Evolutionary conservation across 2,888 invertebrate species (phyloP), one percentile per base, ranked within the genome.

Genomic region (Blastobasis lacticolella): DNA sequence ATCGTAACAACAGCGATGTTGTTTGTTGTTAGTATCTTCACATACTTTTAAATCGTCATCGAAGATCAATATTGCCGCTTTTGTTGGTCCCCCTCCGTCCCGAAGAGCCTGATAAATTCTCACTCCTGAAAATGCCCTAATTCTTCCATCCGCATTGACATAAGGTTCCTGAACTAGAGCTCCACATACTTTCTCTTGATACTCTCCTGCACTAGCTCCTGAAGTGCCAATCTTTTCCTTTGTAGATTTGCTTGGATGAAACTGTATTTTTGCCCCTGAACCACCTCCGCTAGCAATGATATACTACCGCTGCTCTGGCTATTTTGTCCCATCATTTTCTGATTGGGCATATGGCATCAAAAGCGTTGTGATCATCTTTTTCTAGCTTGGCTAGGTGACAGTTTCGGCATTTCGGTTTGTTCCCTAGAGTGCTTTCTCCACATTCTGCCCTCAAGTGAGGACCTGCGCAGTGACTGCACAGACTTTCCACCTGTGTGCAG

Each of bases 121-220:
- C 1, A 5, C 49, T 49, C 7, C 9, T 3, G 23, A 3, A 23
- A 23, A 23, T 0, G 4, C 45, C 23, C 4, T 37, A 8, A 10
- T 36, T 38, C 40, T 51, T 9, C 45, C n/a, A 37, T 10, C 46
- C 44, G n/a, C 23, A 1, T 57, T 55, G 1, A 57, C 44, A 43
- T 57, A 58, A 0, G 56, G 58, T 40, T 58, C 55, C 44, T 55
- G 55, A 3, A 59, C 7, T 4, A 57, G 40, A 1, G 57, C 55
- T 5, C 52, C 9, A 1, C 42, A 36, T 0, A 50, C 9, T 47
- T 51, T 1, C 48, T n/a, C 5, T 41, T 49, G 0, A 5, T 23
- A 0, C 56, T 51, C 10, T 57, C 58, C 9, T 51, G 9, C 8
- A 57, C 6, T 1, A 58, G 48, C 41, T 60, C 58, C 0, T 55